phyloP scores from a whole-genome alignment of 2,113 vertebrate genomes.

The Recurvirostra avosetta region DNA sequence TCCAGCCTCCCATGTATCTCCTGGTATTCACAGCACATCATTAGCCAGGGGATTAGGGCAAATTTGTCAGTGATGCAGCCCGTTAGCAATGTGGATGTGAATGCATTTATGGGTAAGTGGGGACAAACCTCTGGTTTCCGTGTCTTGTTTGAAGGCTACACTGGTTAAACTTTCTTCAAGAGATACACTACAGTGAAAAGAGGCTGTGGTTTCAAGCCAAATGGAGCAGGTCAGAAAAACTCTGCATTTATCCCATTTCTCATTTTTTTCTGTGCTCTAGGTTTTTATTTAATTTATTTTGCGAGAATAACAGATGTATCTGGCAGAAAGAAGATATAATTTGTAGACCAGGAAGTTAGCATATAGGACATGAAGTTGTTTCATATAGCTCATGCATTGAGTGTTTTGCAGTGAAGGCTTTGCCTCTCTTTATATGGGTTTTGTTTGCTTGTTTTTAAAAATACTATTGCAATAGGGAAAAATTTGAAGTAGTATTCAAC shows the following conservation, averaged over 20 bases:
- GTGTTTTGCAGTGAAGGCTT: not conserved
- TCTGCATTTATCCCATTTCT: not conserved
- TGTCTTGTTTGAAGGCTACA: not conserved
- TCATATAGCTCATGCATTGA: not conserved
- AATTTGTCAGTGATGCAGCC: not conserved
- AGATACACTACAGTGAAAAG: not conserved
- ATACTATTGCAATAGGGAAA: not conserved
- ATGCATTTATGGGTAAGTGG: not conserved
- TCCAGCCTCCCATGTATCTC: not conserved
- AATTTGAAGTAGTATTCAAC: not conserved
- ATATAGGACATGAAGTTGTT: not conserved
- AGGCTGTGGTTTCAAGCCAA: not conserved
- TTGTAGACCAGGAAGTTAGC: not conserved
- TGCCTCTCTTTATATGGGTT: not conserved
- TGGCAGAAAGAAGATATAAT: not conserved
- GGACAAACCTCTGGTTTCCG: not conserved
- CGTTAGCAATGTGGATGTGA: fast-evolving
- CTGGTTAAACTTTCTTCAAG: not conserved
- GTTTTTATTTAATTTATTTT: not conserved
- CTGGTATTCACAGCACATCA: not conserved
- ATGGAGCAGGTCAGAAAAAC: not conserved
- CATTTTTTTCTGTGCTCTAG: not conserved
- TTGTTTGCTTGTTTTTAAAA: not conserved
- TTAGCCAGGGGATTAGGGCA: not conserved
- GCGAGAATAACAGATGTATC: not conserved